phyloP scores from a whole-genome alignment of 1,140 invertebrate species.

The Microplitis demolitor region DNA sequence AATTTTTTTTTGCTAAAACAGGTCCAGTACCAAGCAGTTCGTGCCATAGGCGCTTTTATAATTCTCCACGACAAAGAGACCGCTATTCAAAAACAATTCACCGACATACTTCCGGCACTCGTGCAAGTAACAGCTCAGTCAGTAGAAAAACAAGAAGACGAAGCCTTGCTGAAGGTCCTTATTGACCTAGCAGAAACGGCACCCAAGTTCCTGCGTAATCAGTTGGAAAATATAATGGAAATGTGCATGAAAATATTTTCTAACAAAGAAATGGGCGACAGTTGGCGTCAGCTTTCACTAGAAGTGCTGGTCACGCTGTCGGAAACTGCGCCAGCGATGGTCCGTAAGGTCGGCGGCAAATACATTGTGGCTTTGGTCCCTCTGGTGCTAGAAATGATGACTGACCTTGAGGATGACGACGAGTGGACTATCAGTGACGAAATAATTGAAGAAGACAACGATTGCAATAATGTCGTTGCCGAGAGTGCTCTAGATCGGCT shows the following conservation, averaged over 20 bases:
- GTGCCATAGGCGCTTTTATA: slow-evolving; percentile 89
- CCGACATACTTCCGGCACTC: slow-evolving; percentile 78
- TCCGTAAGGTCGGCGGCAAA: slow-evolving; percentile 85
- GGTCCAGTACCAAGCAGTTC: slow-evolving; percentile 80
- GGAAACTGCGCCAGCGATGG: slow-evolving; percentile 94
- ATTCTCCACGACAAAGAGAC: slow-evolving; percentile 89
- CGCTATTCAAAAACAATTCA: slow-evolving; percentile 84
- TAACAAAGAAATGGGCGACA: slow-evolving; percentile 73
- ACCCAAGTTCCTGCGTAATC: slow-evolving; percentile 89
- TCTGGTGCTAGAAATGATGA: slow-evolving; percentile 93
- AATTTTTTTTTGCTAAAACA: slow-evolving; percentile 27
- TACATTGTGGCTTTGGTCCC: slow-evolving; percentile 81
- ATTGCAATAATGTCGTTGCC: slow-evolving; percentile 91
- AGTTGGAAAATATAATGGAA: slow-evolving; percentile 86
- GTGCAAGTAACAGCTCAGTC: slow-evolving; percentile 77
- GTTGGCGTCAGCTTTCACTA: slow-evolving; percentile 87
- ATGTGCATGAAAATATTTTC: slow-evolving; percentile 85
- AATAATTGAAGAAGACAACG: slow-evolving; percentile 74
- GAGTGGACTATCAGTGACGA: slow-evolving; percentile 75
- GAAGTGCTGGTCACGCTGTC: slow-evolving; percentile 94
- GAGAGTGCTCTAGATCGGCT: slow-evolving; percentile 96
- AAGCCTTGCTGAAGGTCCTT: slow-evolving; percentile 86
- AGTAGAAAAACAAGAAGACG: slow-evolving; percentile 85
- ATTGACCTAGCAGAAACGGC: slow-evolving; percentile 93
- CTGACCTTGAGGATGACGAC: slow-evolving; percentile 92